Evolutionary conservation across 2,797 vertebrate genomes (phyloP).

Genomic region (Chanos chanos): DNA sequence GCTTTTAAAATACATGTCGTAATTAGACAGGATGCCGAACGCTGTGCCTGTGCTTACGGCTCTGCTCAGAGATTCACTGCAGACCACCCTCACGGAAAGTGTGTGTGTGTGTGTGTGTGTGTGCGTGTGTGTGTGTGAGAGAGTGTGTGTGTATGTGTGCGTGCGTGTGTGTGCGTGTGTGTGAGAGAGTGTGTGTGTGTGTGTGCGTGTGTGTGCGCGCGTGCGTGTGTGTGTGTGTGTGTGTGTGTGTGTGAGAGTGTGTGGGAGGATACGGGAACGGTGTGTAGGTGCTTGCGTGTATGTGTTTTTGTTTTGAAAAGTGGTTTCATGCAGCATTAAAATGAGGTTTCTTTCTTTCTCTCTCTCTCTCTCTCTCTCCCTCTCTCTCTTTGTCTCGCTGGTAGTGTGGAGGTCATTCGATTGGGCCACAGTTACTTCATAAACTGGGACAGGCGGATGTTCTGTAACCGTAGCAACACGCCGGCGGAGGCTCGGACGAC

Average conservation of each 20-base stretch:
- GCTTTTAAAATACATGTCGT: no score
- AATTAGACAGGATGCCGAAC: no score
- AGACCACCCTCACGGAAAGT: background rate
- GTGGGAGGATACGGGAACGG: no score
- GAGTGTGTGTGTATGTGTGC: background rate
- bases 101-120: background rate
- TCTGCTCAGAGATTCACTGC: background rate
- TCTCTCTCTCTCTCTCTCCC: background rate
- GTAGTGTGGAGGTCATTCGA: conserved; percentile 91
- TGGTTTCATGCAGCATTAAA: conserved; percentile 1
- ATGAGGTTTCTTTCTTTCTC: conserved; percentile 11
- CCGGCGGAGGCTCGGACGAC: conserved; percentile 88
- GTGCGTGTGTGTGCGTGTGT: background rate
- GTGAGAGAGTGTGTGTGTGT: background rate
- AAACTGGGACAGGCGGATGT: conserved; percentile 96
- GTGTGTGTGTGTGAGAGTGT: no score
- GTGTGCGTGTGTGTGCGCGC: background rate
- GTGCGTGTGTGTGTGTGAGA: background rate
- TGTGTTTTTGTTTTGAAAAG: conserved; percentile 13
- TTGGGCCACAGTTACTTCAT: conserved; percentile 96
- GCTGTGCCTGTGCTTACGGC: no score
- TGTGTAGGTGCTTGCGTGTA: no score
- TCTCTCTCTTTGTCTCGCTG: background rate
- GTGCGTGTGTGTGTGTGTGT: background rate
- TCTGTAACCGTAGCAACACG: conserved; percentile 76